Evolutionary conservation across 2,113 vertebrate species (phyloP).

Genomic region (Callopanchax toddi): DNA sequence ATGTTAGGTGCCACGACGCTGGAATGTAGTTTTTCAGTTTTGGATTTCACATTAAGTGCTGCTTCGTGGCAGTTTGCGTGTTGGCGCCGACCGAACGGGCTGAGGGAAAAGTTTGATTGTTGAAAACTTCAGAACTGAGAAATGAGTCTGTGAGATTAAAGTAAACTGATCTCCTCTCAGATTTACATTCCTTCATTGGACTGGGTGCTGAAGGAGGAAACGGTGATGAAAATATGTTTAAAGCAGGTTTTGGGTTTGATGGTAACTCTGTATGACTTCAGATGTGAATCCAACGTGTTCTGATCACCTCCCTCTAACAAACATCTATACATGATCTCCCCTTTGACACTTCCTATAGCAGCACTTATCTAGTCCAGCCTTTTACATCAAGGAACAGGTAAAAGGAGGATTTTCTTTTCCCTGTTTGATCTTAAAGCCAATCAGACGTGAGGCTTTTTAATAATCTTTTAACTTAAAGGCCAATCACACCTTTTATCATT

Average conservation of each 20-base stretch:
- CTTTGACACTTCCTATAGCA: too few relatives aligned
- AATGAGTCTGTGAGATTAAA: conserved; percentile 33
- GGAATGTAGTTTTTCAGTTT: conserved; percentile 57
- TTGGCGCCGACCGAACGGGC: conserved; percentile 19
- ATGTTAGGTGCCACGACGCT: conserved; percentile 4
- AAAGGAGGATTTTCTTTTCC: too few relatives aligned
- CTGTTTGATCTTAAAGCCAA: too few relatives aligned
- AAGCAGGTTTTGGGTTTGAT: conserved; percentile 8
- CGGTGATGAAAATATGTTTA: conserved; percentile 14
- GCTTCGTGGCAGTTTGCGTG: conserved; percentile 32
- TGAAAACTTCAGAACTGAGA: conserved; percentile 28
- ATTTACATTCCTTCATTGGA: conserved; percentile 37
- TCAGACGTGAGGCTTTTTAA: too few relatives aligned
- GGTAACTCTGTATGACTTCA: not conserved
- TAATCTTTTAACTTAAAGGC: too few relatives aligned
- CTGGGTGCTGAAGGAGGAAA: not conserved
- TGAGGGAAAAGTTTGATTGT: conserved; percentile 29
- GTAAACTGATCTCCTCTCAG: conserved; percentile 25
- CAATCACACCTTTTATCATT: too few relatives aligned
- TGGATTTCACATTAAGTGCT: conserved; percentile 50
- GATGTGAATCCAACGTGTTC: not conserved
- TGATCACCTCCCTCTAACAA: too few relatives aligned
- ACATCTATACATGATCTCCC: too few relatives aligned
- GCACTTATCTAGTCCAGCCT: too few relatives aligned
- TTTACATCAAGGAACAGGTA: too few relatives aligned